These are phyloP conservation scores for Phainopepla nitens DNA, from an alignment of 2,113 vertebrate species.

Conservation along the genomic window DNA sequence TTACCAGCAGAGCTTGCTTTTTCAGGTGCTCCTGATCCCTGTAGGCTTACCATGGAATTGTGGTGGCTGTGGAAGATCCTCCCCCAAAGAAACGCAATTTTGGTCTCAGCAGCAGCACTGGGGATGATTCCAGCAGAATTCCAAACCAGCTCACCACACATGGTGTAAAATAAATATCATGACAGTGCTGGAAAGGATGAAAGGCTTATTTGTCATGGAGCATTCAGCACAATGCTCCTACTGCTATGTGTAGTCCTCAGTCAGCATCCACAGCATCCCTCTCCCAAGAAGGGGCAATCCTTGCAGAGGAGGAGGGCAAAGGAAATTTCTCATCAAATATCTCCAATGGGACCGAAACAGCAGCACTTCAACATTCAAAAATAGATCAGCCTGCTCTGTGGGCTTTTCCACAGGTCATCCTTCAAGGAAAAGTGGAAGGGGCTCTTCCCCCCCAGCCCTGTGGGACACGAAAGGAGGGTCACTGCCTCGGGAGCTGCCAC, in stretches of 20 bases:
- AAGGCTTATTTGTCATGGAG: neutral
- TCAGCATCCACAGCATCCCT: neutral
- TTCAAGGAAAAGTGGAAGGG: neutral
- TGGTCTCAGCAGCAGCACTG: neutral
- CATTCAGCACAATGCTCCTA: neutral
- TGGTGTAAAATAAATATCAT: neutral
- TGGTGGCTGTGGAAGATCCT: neutral
- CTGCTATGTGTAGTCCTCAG: neutral
- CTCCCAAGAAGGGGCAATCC: neutral
- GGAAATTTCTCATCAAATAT: neutral
- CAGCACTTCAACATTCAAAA: neutral
- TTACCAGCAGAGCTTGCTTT: neutral
- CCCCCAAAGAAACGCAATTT: neutral
- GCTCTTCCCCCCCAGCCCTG: neutral
- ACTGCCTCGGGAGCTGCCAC: rapidly evolving
- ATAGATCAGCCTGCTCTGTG: neutral
- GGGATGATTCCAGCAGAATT: neutral
- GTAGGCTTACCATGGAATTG: rapidly evolving
- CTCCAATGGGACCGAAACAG: neutral
- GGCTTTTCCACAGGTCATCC: neutral
- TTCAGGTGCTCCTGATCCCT: neutral
- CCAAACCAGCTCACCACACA: neutral
- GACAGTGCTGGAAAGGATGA: neutral
- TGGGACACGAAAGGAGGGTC: neutral
- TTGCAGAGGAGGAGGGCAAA: neutral